Percentiles rank a stretch among this genome's conserved stretches.
phyloP scores from a whole-genome alignment of 1,140 invertebrate species.

The Phortica variegata region DNA sequence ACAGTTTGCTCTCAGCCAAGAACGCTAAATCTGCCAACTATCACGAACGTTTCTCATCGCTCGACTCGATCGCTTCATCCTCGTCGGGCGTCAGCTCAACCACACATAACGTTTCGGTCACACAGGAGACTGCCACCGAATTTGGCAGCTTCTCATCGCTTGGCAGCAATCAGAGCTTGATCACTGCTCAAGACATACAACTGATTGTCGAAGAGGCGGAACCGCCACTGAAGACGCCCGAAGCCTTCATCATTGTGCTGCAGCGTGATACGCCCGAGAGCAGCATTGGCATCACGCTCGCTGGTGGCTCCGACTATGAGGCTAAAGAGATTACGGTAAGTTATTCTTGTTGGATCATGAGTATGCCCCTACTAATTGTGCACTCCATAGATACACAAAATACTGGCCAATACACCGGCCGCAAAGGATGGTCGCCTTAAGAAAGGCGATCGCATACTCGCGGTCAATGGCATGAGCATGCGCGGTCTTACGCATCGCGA shows the following conservation, averaged over 20 bases:
- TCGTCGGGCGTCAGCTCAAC: slow-evolving; percentile 53
- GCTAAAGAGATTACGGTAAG: slow-evolving; percentile 86
- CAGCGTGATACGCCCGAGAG: slow-evolving; percentile 61
- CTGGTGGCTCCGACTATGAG: slow-evolving; percentile 85
- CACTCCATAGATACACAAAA: slow-evolving; percentile 75
- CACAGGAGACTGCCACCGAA: slow-evolving; percentile 50
- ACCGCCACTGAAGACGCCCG: slow-evolving; percentile 51
- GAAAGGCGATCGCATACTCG: slow-evolving; percentile 82
- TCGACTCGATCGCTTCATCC: slow-evolving; percentile 52
- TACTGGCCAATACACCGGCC: slow-evolving; percentile 79
- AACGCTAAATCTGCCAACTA: slow-evolving; percentile 22
- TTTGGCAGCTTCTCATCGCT: slow-evolving; percentile 55
- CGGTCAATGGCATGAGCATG: slow-evolving; percentile 84
- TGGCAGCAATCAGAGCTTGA: slow-evolving; percentile 56
- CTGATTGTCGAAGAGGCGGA: slow-evolving; percentile 56
- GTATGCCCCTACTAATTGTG: neutral
- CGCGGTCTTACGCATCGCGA: slow-evolving; percentile 80
- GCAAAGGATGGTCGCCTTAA: slow-evolving; percentile 82
- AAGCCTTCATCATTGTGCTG: slow-evolving; percentile 55
- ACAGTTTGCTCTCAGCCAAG: slow-evolving; percentile 12
- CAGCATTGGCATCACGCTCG: slow-evolving; percentile 82
- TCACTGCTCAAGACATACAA: slow-evolving; percentile 55
- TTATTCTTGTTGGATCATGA: neutral
- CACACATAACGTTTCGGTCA: slow-evolving; percentile 48
- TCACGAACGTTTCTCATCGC: slow-evolving; percentile 52